Conservation (phyloP, 2,113 vertebrate genomes). For the Mirounga angustirostris region DNA sequence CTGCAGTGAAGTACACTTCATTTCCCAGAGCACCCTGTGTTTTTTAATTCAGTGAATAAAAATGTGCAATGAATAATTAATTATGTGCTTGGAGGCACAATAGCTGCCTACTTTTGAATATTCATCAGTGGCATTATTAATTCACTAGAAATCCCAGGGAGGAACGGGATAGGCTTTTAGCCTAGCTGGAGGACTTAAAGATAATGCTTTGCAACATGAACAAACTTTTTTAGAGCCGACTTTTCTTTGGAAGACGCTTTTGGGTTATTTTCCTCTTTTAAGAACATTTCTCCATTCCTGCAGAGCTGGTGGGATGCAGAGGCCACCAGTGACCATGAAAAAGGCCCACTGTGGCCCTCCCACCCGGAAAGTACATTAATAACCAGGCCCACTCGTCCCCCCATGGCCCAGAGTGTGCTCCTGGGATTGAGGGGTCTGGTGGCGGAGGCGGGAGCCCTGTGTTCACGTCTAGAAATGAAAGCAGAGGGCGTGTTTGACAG, state of each 20-base stretch:
- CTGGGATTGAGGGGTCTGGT: background rate
- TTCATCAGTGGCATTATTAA: slow-evolving; percentile 94
- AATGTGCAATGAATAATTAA: slow-evolving; percentile 95
- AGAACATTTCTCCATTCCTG: slow-evolving; percentile 27
- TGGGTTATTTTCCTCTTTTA: slow-evolving; percentile 87
- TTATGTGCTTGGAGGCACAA: slow-evolving; percentile 94
- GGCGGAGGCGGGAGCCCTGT: fast-evolving
- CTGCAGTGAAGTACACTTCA: slow-evolving; percentile 91
- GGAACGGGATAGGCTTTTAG: slow-evolving; percentile 89
- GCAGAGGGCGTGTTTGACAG: background rate
- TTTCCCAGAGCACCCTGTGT: slow-evolving; percentile 93
- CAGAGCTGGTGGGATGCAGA: background rate
- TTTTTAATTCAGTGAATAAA: slow-evolving; percentile 95
- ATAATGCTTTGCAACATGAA: slow-evolving; percentile 86
- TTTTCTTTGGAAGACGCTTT: slow-evolving; percentile 85
- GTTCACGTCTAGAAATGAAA: background rate
- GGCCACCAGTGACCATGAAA: slow-evolving; percentile 42
- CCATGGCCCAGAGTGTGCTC: fast-evolving
- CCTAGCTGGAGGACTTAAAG: slow-evolving; percentile 91
- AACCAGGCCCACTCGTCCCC: background rate
- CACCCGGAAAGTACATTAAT: background rate
- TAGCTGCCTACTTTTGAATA: slow-evolving; percentile 94
- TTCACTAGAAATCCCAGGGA: slow-evolving; percentile 93
- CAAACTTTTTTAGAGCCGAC: slow-evolving; percentile 88
- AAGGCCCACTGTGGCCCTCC: background rate